phyloP scores from a whole-genome alignment of 2,888 invertebrate genomes.

The Nowickia ferox region DNA sequence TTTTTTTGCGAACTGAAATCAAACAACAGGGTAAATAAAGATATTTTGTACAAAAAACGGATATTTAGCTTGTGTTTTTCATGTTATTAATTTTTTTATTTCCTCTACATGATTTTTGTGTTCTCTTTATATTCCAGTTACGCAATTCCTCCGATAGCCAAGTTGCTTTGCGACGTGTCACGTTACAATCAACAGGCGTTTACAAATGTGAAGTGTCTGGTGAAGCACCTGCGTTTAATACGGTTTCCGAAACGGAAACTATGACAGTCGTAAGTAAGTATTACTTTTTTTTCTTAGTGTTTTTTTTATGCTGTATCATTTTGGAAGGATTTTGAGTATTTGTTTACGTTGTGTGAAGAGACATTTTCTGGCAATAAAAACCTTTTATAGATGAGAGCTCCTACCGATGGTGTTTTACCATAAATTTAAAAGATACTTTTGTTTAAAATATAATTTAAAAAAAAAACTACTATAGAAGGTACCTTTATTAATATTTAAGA shows the following conservation, averaged over 20 bases:
- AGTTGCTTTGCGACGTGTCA: slow-evolving; percentile 87
- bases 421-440: too few species aligned
- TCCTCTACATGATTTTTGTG: neutral
- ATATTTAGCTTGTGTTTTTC: neutral
- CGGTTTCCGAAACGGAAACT: slow-evolving; percentile 89
- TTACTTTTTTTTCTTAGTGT: neutral
- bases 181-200: slow-evolving; percentile 88
- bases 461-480: too few species aligned
- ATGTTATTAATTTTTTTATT: neutral
- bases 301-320: neutral
- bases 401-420: too few species aligned
- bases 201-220: slow-evolving; percentile 92
- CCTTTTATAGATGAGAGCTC: too few species aligned
- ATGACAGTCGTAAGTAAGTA: slow-evolving; percentile 90
- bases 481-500: too few species aligned
- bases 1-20: neutral
- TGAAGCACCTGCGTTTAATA: slow-evolving; percentile 90
- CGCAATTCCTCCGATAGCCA: slow-evolving; percentile 87
- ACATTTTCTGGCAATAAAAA: too few species aligned
- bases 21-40: neutral
- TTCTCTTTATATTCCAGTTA: slow-evolving; percentile 80
- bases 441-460: too few species aligned
- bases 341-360: too few species aligned
- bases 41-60: neutral
- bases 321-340: too few species aligned